Base-by-base conservation (phyloP, 2,888 invertebrate species). In the Aphidius colemani region DNA sequence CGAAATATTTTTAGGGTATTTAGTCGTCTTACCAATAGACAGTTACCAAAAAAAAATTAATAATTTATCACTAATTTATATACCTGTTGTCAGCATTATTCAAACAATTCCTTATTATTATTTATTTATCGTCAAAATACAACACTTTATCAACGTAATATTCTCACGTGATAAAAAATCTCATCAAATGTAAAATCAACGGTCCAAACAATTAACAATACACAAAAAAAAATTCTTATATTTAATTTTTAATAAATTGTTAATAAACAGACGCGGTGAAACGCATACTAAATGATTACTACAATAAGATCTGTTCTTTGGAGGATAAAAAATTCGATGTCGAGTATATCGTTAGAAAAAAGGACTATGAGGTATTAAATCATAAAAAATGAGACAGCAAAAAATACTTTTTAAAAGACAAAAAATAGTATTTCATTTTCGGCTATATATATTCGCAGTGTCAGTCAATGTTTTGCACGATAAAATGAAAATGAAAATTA, bases 241-340 rank as follows among this genome's bases (percentile, higher is more conserved):
- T 30, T 46, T 41, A 45, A 55, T 57, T 45, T 7, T 68, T 67
- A 61, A 68, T 74, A 72, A 69, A 85, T 57, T 45, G n/a, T 68
- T 67, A 61, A 68, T 74, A 72, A 69, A 85, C 89, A 94, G 94
- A 93, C 84, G 85, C 87, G 84, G 76, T 92, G 86, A 89, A 86
- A 87, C 87, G 87, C 84, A 86, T 89, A 86, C 85, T 88, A 87
- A 91, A 89, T 87, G 90, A 90, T 80, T 93, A 96, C 88, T 90
- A 97, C 87, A 88, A 89, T 82, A 92, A 93, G 88, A 93, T 97
- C 87, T 85, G 83, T 84, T 85, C 86, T 78, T 89, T 98, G 88
- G 97, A 98, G 89, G 92, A 93, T 81, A 88, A 91, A 85, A 98
- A 98, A 88, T 98, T 93, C 88, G 99, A 99, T 90, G 89, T 98